phyloP scores from a whole-genome alignment of 2,113 vertebrate genomes.

The Ginglymostoma cirratum region DNA sequence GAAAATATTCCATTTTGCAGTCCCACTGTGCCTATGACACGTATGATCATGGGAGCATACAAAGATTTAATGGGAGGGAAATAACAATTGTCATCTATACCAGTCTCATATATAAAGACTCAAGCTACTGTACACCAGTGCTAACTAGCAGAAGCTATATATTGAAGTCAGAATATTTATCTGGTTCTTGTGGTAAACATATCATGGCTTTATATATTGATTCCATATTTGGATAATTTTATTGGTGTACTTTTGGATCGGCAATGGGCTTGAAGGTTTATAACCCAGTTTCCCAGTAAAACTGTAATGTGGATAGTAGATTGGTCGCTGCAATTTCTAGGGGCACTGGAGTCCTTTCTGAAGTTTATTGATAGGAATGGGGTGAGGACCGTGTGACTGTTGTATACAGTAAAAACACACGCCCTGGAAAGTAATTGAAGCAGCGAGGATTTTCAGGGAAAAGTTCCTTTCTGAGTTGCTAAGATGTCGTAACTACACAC shows the following conservation, averaged over 20 bases:
- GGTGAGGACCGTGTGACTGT: not conserved
- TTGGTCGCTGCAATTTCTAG: slow-evolving; percentile 14
- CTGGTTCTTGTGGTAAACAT: slow-evolving; percentile 47
- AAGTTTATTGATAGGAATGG: slow-evolving; percentile 18
- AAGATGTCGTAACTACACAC: not conserved
- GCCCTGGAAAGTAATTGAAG: slow-evolving; percentile 12
- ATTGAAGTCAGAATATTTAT: slow-evolving; percentile 46
- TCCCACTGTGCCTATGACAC: slow-evolving; percentile 32
- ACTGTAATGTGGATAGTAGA: slow-evolving; percentile 45
- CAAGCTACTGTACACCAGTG: slow-evolving; percentile 38
- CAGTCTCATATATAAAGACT: slow-evolving; percentile 18
- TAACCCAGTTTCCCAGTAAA: slow-evolving; percentile 50
- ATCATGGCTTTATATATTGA: slow-evolving; percentile 49
- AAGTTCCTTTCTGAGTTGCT: not conserved
- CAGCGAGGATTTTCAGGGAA: not conserved
- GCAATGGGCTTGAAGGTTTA: slow-evolving; percentile 48
- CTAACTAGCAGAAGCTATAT: slow-evolving; percentile 45
- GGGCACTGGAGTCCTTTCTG: not conserved
- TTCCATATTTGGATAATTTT: slow-evolving; percentile 48
- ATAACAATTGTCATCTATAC: slow-evolving; percentile 19
- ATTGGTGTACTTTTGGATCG: slow-evolving; percentile 46
- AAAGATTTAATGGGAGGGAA: slow-evolving; percentile 26
- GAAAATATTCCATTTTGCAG: slow-evolving; percentile 16
- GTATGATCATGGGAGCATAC: slow-evolving; percentile 31
- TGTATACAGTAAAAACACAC: slow-evolving; percentile 14